Evolutionary conservation across 2,888 invertebrate species (phyloP).

Genomic region (Halictus ligatus): DNA sequence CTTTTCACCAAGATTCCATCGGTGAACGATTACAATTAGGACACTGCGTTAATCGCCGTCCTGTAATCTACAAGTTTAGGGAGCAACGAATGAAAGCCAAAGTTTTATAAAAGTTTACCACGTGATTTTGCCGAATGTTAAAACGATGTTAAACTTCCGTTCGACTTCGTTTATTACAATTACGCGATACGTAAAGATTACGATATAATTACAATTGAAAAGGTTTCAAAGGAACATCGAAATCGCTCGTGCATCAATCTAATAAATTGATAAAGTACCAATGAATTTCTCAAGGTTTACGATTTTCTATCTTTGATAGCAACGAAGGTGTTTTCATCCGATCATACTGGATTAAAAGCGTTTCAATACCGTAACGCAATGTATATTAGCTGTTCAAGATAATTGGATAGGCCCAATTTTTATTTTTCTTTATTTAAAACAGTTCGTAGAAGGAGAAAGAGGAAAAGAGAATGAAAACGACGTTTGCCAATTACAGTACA

Average conservation of each 20-base stretch:
- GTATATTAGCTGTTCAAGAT: slow-evolving; percentile 19
- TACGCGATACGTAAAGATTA: neutral
- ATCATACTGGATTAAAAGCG: neutral
- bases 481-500: neutral
- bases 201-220: neutral
- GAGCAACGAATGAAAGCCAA: neutral
- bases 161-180: neutral
- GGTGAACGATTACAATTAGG: neutral
- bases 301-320: slow-evolving; percentile 48
- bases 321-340: slow-evolving; percentile 6
- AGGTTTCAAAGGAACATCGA: neutral
- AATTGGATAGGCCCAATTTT: neutral
- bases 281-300: slow-evolving; percentile 36
- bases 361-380: neutral
- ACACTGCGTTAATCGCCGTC: neutral
- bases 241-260: neutral
- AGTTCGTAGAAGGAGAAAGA: neutral
- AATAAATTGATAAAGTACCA: slow-evolving; percentile 20
- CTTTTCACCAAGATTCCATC: neutral
- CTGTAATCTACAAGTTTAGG: neutral
- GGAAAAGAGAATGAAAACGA: neutral
- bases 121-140: neutral
- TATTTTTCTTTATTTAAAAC: neutral
- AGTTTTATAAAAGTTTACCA: neutral
- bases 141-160: neutral